Base-by-base conservation (phyloP, 2,797 vertebrate species). In the Takifugu rubripes region DNA sequence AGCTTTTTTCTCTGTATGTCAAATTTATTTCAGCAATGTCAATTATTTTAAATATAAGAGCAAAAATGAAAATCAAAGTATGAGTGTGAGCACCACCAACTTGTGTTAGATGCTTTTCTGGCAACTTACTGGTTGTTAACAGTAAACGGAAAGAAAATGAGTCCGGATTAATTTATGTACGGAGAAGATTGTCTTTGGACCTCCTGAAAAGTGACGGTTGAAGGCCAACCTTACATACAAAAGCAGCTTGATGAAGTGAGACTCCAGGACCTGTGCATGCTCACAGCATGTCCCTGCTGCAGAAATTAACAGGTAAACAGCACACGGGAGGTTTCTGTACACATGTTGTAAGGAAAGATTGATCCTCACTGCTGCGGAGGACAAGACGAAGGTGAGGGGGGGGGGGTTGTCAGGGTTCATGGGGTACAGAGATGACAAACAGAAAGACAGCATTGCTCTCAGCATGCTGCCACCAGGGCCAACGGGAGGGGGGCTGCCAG, bases 381-480 rank as follows among this genome's bases (percentile, higher is more conserved):
- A 54, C 51, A 25, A 53, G 51, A 21, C 44, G 43, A 46, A 48
- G 51, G 47, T 26, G 47, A 55, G 5, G 26, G 56, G 60, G 57
- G 58, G 66, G 60, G 57, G 58, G 66, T 75, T 81, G 79, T 78
- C 42, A 49, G 68, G 78, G 84, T 85, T 85, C 83, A 79, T 54
- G 73, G 84, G 81, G 73, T 79, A 66, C 26, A 42, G 64, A 67
- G 89, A 92, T 94, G 92, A 93, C 92, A 93, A 92, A 92, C 84
- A 76, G 70, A 76, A 79, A 93, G 91, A 90, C 91, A 87, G 78
- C 68, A 86, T 86, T 87, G 78, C 47, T 72, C 88, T 59, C 93
- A 90, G 92, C 90, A 85, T 78, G 92, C 83, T 84, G 61, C 90
- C 90, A 74, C 85, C 75, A 69, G 88, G 87, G 82, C 82, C 87